phyloP scores from a whole-genome alignment of 2,888 invertebrate genomes.

The Leptothorax acervorum region DNA sequence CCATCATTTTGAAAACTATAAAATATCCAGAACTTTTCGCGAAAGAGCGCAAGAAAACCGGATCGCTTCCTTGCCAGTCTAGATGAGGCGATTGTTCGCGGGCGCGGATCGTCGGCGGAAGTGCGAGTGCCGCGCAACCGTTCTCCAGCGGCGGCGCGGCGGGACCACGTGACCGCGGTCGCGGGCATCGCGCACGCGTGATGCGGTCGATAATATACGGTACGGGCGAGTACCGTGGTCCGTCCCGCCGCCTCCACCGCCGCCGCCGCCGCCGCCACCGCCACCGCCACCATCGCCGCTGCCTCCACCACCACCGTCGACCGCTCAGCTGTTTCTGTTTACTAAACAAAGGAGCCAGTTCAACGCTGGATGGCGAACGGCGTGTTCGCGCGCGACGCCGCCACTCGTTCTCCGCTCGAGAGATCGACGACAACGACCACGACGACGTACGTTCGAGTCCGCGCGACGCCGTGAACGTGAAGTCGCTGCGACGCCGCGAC shows the following conservation, averaged over 20 bases:
- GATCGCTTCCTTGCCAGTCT: background rate
- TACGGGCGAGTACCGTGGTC: constrained; percentile 9
- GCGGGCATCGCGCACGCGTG: constrained; percentile 55
- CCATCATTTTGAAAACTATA: background rate
- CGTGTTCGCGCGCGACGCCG: constrained; percentile 65
- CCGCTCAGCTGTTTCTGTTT: constrained; percentile 85
- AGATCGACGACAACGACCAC: background rate
- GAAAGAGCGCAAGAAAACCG: background rate
- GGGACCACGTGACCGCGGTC: constrained; percentile 55
- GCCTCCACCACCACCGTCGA: constrained; percentile 53
- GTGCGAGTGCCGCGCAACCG: background rate
- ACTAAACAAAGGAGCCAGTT: constrained; percentile 84
- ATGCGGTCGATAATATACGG: constrained; percentile 45
- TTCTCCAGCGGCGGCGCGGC: background rate
- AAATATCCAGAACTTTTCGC: background rate
- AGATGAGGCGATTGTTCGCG: background rate
- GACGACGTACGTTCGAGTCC: constrained; percentile 8
- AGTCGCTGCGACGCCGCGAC: background rate
- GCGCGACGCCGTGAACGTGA: constrained; percentile 27
- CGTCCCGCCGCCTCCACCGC: constrained; percentile 57
- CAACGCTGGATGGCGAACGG: constrained; percentile 78
- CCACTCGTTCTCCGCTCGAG: constrained; percentile 36
- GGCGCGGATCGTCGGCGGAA: background rate
- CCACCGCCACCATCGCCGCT: constrained; percentile 51
- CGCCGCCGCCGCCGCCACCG: constrained; percentile 19